These are phyloP conservation scores for Euzophera pinguis DNA, from an alignment of 2,888 invertebrate species.

Conservation along the genomic window DNA sequence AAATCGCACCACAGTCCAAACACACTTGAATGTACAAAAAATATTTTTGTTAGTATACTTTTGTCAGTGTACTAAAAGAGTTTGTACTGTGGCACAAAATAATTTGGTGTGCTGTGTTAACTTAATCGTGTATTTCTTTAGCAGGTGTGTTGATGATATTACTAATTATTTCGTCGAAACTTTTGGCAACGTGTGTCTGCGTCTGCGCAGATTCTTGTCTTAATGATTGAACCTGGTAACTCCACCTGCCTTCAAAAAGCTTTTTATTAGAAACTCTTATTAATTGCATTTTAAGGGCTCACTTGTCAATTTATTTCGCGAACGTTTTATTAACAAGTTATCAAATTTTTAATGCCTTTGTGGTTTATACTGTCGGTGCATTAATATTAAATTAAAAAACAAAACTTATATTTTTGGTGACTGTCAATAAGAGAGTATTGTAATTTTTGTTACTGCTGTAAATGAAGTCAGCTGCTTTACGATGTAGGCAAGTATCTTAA, in stretches of 20 bases:
- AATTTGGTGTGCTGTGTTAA: slow-evolving; percentile 6
- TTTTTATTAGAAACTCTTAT: slow-evolving; percentile 21
- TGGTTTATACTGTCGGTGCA: too few species aligned
- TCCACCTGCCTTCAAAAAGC: slow-evolving; percentile 37
- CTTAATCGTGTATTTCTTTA: slow-evolving; percentile 15
- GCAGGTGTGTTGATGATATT: slow-evolving; percentile 41
- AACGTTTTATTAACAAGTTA: too few species aligned
- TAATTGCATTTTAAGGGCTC: slow-evolving; percentile 1
- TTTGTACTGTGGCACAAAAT: slow-evolving; percentile 11
- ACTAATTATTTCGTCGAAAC: slow-evolving; percentile 38
- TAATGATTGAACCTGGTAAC: slow-evolving; percentile 38
- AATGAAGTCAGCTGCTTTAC: too few species aligned
- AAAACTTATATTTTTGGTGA: too few species aligned
- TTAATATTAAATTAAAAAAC: too few species aligned
- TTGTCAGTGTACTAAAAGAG: not conserved
- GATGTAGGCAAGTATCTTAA: too few species aligned
- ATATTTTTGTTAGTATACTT: not conserved
- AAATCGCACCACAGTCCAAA: slow-evolving; percentile 14
- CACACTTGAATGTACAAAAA: not conserved
- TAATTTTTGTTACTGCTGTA: too few species aligned
- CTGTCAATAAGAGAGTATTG: too few species aligned
- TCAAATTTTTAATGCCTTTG: too few species aligned
- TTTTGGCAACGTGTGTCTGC: slow-evolving; percentile 35
- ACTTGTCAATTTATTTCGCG: not conserved
- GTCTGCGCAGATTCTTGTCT: slow-evolving; percentile 33